These are phyloP conservation scores for Xylota sylvarum DNA, from an alignment of 2,888 invertebrate species.

Conservation along the genomic window DNA sequence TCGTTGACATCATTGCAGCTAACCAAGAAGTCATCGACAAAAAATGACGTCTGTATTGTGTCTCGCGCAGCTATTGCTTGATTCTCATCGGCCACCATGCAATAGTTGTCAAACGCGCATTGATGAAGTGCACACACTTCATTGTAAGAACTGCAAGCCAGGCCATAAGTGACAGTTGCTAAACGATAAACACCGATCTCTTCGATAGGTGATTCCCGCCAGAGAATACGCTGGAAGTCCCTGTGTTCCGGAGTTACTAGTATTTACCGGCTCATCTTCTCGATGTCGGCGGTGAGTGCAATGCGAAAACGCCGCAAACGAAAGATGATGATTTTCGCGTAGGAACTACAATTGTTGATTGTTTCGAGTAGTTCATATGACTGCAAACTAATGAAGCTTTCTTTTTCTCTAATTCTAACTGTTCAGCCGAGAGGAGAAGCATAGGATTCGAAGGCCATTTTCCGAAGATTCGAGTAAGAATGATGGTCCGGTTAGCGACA, in stretches of 20 bases:
- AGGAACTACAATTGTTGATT: no score
- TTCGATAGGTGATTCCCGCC: conserved; percentile 5
- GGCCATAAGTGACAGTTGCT: background rate
- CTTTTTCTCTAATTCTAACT: no score
- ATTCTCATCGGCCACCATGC: conserved; percentile 5
- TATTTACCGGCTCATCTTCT: background rate
- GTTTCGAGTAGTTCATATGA: no score
- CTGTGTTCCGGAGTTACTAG: background rate
- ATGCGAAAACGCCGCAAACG: conserved; percentile 33
- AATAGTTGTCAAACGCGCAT: conserved; percentile 32
- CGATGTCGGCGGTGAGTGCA: background rate
- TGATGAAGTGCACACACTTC: conserved; percentile 45
- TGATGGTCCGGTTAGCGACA: no score
- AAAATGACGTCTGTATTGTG: conserved; percentile 32
- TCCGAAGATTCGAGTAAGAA: no score
- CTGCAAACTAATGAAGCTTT: no score
- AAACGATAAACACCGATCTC: conserved; percentile 4
- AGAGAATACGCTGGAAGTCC: no score
- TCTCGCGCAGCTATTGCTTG: conserved; percentile 25
- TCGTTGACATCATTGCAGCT: no score
- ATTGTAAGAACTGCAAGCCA: no score
- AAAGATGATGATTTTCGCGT: no score
- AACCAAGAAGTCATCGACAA: background rate
- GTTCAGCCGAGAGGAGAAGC: no score
- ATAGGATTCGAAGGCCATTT: no score